Conservation (phyloP, 2,113 vertebrate genomes). For the Lethenteron camtschaticum region DNA sequence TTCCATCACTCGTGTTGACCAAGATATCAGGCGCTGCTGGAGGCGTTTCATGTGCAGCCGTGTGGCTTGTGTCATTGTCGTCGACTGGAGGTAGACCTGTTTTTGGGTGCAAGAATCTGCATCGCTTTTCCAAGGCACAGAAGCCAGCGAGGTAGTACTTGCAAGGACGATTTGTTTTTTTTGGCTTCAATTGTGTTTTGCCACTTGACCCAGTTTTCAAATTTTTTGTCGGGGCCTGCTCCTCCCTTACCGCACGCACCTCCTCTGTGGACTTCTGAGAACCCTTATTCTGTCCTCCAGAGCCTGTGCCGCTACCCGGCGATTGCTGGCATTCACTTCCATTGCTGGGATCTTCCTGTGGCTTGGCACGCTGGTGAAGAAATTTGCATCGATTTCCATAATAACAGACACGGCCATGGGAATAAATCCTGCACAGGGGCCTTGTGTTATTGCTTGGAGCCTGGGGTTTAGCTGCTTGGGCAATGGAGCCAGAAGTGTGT, state of each 20-base stretch:
- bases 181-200: too few species aligned
- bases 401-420: slow-evolving; percentile 28
- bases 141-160: slow-evolving; percentile 36
- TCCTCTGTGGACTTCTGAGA: not conserved
- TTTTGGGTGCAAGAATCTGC: slow-evolving; percentile 35
- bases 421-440: slow-evolving; percentile 26
- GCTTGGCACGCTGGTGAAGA: slow-evolving; percentile 20
- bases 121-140: slow-evolving; percentile 33
- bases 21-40: too few species aligned
- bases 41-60: not conserved
- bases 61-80: not conserved
- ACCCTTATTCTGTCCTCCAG: not conserved
- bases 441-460: too few species aligned
- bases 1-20: too few species aligned
- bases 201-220: not conserved
- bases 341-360: slow-evolving; percentile 7
- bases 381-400: slow-evolving; percentile 32
- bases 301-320: too few species aligned
- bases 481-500: too few species aligned
- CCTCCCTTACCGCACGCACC: not conserved
- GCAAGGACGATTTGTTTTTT: slow-evolving; percentile 19
- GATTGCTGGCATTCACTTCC: slow-evolving; percentile 8
- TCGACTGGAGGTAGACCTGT: slow-evolving; percentile 15
- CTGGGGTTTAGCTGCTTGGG: too few species aligned
- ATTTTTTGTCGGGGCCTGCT: not conserved